These are phyloP conservation scores for Coptodon bakossiorum DNA, from an alignment of 2,113 vertebrate genomes.

Conservation along the genomic window DNA sequence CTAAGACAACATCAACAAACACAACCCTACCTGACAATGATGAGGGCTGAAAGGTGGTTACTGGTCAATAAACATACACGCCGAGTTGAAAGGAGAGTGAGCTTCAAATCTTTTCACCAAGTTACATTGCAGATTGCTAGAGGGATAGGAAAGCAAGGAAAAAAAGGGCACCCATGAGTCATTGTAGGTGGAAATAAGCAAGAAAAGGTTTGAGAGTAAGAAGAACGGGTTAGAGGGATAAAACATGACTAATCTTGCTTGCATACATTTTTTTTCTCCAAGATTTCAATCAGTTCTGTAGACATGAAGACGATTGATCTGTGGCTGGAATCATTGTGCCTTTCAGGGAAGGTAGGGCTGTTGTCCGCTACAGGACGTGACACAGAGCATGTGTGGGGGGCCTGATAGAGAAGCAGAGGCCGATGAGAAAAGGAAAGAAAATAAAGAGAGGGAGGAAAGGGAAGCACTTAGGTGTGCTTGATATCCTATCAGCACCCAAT, in stretches of 20 bases:
- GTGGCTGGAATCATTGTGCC: neutral
- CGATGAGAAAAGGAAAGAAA: conserved; percentile 66
- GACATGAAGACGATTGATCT: conserved; percentile 28
- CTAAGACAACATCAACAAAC: conserved; percentile 44
- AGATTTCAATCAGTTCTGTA: neutral
- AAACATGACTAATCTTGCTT: conserved; percentile 11
- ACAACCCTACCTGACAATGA: conserved; percentile 11
- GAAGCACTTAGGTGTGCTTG: conserved; percentile 70
- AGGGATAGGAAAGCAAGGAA: neutral
- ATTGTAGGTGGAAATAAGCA: neutral
- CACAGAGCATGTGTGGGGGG: conserved; percentile 55
- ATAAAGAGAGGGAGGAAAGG: conserved; percentile 65
- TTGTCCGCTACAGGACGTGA: conserved; percentile 63
- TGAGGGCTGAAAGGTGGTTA: conserved; percentile 23
- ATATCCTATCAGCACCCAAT: conserved; percentile 63
- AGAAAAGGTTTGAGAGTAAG: neutral
- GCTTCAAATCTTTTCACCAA: neutral
- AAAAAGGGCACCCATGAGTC: neutral
- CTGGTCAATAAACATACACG: conserved; percentile 8
- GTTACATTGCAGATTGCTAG: neutral
- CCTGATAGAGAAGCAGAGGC: conserved; percentile 54
- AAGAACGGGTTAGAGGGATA: neutral
- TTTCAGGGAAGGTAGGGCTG: conserved; percentile 43
- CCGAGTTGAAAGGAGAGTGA: neutral
- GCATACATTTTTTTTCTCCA: neutral